Evolutionary conservation across 2,888 invertebrate species (phyloP).

Genomic region (Tridacna crocea): DNA sequence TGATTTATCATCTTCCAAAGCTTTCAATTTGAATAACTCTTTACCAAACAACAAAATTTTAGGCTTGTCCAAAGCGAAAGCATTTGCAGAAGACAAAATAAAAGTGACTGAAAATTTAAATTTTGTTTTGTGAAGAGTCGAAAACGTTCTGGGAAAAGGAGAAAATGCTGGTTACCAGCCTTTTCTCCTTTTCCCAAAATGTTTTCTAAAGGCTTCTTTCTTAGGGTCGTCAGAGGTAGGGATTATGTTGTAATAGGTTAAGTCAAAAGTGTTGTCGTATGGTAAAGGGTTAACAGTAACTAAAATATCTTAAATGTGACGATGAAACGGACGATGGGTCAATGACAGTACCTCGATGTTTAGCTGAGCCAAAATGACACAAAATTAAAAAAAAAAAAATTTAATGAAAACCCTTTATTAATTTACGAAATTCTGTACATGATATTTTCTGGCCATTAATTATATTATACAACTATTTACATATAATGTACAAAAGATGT

Average conservation of each 20-base stretch:
- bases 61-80: too few relatives aligned
- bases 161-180: too few relatives aligned
- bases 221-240: not conserved
- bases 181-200: too few relatives aligned
- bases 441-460: not conserved
- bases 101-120: too few relatives aligned
- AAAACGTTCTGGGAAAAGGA: too few relatives aligned
- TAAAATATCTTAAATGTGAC: not conserved
- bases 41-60: not conserved
- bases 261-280: too few relatives aligned
- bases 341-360: not conserved
- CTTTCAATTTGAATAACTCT: not conserved
- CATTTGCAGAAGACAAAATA: too few relatives aligned
- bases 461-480: not conserved
- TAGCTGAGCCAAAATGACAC: not conserved
- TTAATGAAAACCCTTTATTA: too few relatives aligned
- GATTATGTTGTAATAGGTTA: not conserved
- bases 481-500: not conserved
- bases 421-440: not conserved
- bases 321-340: not conserved
- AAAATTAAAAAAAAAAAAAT: too few relatives aligned
- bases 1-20: too few relatives aligned
- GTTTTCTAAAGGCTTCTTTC: not conserved
- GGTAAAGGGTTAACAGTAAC: not conserved
- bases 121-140: too few relatives aligned